These are phyloP conservation scores for Lepilemur septentrionalis DNA, from an alignment of 2,797 vertebrate genomes.

Conservation along the genomic window DNA sequence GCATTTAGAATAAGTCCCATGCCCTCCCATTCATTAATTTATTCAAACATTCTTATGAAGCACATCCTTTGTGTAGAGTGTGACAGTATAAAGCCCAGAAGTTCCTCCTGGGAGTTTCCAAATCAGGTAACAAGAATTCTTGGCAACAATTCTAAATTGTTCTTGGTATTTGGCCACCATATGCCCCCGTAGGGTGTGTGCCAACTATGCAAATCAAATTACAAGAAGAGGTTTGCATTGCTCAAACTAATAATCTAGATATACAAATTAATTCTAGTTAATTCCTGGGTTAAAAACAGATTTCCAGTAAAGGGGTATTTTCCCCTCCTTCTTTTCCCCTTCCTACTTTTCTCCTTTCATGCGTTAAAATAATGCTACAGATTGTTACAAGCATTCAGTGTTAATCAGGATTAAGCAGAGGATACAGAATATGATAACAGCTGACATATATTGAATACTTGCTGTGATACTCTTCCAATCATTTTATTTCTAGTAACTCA, in stretches of 20 bases:
- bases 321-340: background rate
- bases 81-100: background rate
- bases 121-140: background rate
- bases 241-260: slow-evolving; percentile 28
- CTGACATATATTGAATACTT: background rate
- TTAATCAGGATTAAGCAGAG: background rate
- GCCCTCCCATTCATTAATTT: background rate
- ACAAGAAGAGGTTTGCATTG: slow-evolving; percentile 36
- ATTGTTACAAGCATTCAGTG: background rate
- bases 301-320: background rate
- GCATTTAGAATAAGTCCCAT: background rate
- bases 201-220: slow-evolving; percentile 49
- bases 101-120: slow-evolving; percentile 6
- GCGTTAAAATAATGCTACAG: background rate
- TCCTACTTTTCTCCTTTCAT: background rate
- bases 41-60: slow-evolving; percentile 13
- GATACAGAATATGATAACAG: background rate
- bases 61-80: background rate
- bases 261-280: slow-evolving; percentile 30
- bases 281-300: background rate
- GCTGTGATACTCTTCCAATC: background rate
- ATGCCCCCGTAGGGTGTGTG: background rate
- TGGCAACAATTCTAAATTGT: background rate
- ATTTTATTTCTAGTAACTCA: background rate
- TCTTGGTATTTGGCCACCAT: background rate